Base-by-base conservation (phyloP, 2,113 vertebrate genomes). In the Limanda limanda region DNA sequence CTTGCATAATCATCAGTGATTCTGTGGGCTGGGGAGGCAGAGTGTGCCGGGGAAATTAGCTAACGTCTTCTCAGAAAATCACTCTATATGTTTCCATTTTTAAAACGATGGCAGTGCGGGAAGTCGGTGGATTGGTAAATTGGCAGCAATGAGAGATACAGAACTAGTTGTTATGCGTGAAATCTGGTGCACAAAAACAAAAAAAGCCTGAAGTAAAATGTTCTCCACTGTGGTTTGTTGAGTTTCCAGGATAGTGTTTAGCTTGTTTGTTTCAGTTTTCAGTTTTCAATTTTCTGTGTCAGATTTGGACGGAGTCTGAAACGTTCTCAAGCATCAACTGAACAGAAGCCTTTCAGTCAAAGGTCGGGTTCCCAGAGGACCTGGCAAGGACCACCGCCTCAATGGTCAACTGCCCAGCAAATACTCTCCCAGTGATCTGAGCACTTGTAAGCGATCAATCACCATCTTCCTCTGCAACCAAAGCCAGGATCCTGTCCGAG, bases 1-100 rank as follows among this genome's bases (percentile, higher is more conserved):
- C 76, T 86, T 78, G 56, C 18, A 86, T 87, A 76, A 82, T 84
- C 82, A 74, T 78, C 67, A 88, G 52, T 61, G 62, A n/a, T 71
- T 74, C 56, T 79, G 78, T 73, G 45, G 57, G 76, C 61, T 77
- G 35, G 15, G 67, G 58, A 74, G 42, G 12, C 45, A 23, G 5
- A 12, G 45, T 25, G 31, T 63, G 73, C 63, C 52, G 54, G 71
- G 58, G 42, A 86, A 71, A 82, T 74, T 37, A 74, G 47, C 18
- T 62, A 54, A 61, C 58, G 37, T 79, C 45, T 68, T 48, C 61
- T 75, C 45, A 72, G 48, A 78, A 76, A 67, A 62, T 70, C 20
- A 63, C 51, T 68, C 1, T 61, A 63, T 64, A 55, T 76, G 18
- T 76, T 81, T 15, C 40, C 23, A 8, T 73, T 82, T 78, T 61